Evolutionary conservation across 2,113 vertebrate species (phyloP), one percentile per base, ranked within the genome.

Genomic region (Neolamprologus fasciatus): DNA sequence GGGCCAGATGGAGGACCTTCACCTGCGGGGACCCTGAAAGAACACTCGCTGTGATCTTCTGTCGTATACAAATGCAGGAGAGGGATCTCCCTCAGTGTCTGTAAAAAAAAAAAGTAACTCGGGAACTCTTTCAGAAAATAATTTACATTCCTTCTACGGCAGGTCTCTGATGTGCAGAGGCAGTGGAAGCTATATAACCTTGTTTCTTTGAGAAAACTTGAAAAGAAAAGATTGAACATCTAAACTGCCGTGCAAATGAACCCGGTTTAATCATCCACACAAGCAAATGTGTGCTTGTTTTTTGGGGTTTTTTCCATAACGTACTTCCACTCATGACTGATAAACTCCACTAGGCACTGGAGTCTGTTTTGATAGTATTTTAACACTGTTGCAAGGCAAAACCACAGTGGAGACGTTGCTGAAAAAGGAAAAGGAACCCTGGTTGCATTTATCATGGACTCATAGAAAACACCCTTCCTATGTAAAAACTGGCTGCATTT

Each of bases 341-440:
- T 71, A 23, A 55, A 66, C 11, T 51, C 28, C 45, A 35, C 16
- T 33, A 81, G 63, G 37, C 47, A 33, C n/a, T 13, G 19, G 63
- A 61, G 17, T 26, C 53, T 1, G 33, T 55, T 89, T 78, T 51
- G 11, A 10, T n/a, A 68, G 11, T 26, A 16, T 81, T 82, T 84
- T 91, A 79, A 83, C 50, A 53, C 66, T 90, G 87, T 92, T 87
- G 90, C 83, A 87, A 85, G 82, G 28, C 86, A 76, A 95, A 96
- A 95, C 96, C 95, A 93, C 95, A 97, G 58, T 86, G 83, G 89
- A 95, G 92, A 94, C 94, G 93, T 96, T 97, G 89, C 87, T 86
- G 85, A 82, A 92, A 92, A 94, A 94, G 89, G 89, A 94, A 95
- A 96, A 79, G 90, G 90, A 94, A 96, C 91, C 89, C 90, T 3